A percentile compares a stretch with the other conserved stretches of the same genome.
These are phyloP conservation scores for Aelia acuminata DNA, from an alignment of 2,888 invertebrate species.

Conservation along the genomic window DNA sequence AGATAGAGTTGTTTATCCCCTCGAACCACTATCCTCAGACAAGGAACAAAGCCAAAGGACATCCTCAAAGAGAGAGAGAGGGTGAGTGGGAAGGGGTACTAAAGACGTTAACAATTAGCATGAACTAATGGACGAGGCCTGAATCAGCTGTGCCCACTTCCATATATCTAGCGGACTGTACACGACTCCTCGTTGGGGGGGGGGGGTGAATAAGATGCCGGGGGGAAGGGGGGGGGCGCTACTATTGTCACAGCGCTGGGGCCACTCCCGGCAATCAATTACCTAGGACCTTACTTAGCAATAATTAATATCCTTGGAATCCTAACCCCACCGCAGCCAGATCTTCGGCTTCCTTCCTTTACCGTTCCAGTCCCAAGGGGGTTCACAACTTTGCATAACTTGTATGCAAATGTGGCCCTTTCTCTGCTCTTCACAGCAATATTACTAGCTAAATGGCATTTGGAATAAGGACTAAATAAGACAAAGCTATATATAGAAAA, in stretches of 20 bases:
- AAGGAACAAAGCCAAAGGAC: background rate
- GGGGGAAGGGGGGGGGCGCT: background rate
- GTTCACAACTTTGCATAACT: background rate
- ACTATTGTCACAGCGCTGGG: constrained; percentile 23
- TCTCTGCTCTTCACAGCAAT: background rate
- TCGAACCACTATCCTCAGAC: background rate
- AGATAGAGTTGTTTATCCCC: background rate
- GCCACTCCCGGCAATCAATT: constrained; percentile 57
- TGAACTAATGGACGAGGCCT: constrained; percentile 42
- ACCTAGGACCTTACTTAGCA: constrained; percentile 60
- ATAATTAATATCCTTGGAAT: constrained; percentile 60
- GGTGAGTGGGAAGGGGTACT: too few relatives aligned
- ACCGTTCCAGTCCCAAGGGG: background rate
- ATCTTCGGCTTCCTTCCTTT: constrained; percentile 50
- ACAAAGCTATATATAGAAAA: too few relatives aligned
- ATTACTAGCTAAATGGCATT: background rate
- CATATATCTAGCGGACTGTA: constrained; percentile 43
- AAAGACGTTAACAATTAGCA: constrained; percentile 50
- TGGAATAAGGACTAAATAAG: background rate
- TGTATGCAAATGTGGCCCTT: background rate
- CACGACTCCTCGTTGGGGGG: background rate
- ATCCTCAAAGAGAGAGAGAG: background rate
- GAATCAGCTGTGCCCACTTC: constrained; percentile 40
- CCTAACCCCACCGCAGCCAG: constrained; percentile 28
- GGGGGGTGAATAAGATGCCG: constrained; percentile 20